phyloP scores from a whole-genome alignment of 2,797 vertebrate species.

The Ispidina lecontei region DNA sequence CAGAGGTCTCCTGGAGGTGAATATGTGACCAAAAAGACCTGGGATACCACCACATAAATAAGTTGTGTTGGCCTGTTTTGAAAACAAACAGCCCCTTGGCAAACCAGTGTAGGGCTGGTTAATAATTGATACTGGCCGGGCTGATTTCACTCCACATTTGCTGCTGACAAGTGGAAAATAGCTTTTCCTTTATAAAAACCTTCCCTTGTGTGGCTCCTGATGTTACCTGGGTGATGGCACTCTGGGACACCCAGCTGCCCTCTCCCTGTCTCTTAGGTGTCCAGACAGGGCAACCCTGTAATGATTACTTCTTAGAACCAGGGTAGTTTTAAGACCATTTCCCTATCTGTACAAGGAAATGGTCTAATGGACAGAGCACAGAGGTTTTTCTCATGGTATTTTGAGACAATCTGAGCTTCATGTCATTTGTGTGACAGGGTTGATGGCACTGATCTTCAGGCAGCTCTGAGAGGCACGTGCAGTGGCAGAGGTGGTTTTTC shows the following conservation, averaged over 20 bases:
- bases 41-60: neutral
- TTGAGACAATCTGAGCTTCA: neutral
- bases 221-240: neutral
- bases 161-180: neutral
- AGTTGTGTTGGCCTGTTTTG: slow-evolving; percentile 6
- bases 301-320: neutral
- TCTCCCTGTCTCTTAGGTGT: neutral
- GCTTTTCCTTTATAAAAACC: neutral
- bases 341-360: neutral
- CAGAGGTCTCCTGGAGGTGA: slow-evolving; percentile 17
- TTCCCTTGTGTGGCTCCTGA: neutral
- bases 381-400: neutral
- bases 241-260: fast-evolving
- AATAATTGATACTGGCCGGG: neutral
- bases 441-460: neutral
- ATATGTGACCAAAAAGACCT: neutral
- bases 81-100: slow-evolving; percentile 12
- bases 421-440: neutral
- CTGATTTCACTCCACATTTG: neutral
- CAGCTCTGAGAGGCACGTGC: neutral
- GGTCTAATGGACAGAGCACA: neutral
- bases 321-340: neutral
- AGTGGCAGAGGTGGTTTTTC: neutral
- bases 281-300: neutral
- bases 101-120: neutral